Evolutionary conservation across 2,888 invertebrate species (phyloP), one percentile per base, ranked within the genome.

Genomic region (Oxytorus armatus): DNA sequence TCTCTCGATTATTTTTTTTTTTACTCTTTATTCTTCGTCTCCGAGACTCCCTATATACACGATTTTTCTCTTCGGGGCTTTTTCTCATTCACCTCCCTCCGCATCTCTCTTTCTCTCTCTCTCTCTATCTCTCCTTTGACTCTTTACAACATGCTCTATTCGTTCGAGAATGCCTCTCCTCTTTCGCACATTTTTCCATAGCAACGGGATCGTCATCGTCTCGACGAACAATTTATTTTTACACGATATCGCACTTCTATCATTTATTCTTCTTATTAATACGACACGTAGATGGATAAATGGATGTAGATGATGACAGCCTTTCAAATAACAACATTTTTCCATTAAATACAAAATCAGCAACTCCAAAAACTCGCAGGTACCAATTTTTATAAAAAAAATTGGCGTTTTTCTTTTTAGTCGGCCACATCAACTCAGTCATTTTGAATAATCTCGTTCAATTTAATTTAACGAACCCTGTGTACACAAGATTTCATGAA

Each of bases 31-130:
- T 75, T 66, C 47, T 59, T 39, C 59, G 51, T 74, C 70, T 75
- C 70, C 49, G 66, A 75, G 63, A 69, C 79, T 53, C 33, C 53
- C 68, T 57, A 25, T 72, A 66, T 59, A n/a, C n/a, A n/a, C 76
- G 76, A 76, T 80, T 68, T 77, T 79, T 79, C 72, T 72, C 29
- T 47, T 42, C 73, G 73, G 51, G 42, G 51, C 53, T 73, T 63
- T 42, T 73, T 73, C 73, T 49, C 63, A 11, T 42, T 73, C 36
- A 18, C 23, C 23, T 33, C 21, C 23, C 3, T 21, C 21, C 47
- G n/a, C 16, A 11, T 11, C n/a, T 3, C 3, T 8, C n/a, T 23
- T 57, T 18, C 33, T 33, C n/a, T 33, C 11, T 21, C 23, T 14
- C 33, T 33, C 16, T 33, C 49, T 7, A 33, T 36, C 21, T 8